phyloP scores from a whole-genome alignment of 2,888 invertebrate genomes.

The Plagodis pulveraria region DNA sequence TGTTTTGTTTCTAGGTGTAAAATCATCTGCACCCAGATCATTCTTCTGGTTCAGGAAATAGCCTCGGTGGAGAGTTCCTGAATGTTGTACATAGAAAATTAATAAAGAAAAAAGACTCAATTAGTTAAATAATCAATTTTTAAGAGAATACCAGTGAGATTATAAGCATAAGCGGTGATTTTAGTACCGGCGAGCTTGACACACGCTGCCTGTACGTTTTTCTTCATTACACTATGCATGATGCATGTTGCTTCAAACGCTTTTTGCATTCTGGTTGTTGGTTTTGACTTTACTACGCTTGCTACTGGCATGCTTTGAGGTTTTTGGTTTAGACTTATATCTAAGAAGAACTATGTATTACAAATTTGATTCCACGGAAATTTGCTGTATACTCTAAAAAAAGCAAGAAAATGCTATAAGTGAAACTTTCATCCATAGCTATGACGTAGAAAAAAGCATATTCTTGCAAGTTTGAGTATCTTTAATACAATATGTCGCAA shows the following conservation, averaged over 20 bases:
- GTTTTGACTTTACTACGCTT: constrained; percentile 13
- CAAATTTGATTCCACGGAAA: no score
- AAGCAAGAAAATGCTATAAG: background rate
- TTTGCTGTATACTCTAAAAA: background rate
- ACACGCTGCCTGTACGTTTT: constrained; percentile 77
- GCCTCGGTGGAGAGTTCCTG: constrained; percentile 76
- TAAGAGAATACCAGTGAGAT: constrained; percentile 83
- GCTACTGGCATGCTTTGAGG: constrained; percentile 27
- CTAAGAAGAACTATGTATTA: no score
- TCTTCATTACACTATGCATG: constrained; percentile 64
- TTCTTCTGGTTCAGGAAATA: constrained; percentile 85
- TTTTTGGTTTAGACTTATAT: no score
- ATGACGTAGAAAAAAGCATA: background rate
- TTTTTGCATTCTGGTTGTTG: constrained; percentile 32
- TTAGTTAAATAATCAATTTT: constrained; percentile 76
- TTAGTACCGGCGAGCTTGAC: constrained; percentile 79
- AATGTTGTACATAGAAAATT: constrained; percentile 78
- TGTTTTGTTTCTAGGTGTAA: constrained; percentile 83
- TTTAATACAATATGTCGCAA: background rate
- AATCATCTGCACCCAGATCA: constrained; percentile 84
- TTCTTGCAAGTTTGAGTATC: background rate
- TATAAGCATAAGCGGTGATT: constrained; percentile 82
- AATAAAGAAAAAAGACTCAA: constrained; percentile 82
- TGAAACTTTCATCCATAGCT: background rate
- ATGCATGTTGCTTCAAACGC: constrained; percentile 33